Percentiles rank a stretch among this genome's conserved stretches.
These are phyloP conservation scores for Muraenolepis orangiensis DNA, from an alignment of 2,797 vertebrate genomes.

Conservation along the genomic window DNA sequence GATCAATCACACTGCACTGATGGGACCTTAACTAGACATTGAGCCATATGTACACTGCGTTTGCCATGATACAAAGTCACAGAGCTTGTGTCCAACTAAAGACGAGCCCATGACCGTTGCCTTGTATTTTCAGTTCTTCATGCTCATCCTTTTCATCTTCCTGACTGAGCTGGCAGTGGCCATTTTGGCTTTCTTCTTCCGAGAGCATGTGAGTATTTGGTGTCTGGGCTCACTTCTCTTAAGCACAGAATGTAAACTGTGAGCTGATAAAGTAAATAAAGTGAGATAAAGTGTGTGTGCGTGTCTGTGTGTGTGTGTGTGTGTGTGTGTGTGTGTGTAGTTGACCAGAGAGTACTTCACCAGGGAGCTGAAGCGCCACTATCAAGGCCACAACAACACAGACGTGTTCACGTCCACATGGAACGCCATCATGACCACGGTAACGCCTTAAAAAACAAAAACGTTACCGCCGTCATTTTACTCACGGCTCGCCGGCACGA, in stretches of 20 bases:
- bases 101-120: not conserved
- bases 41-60: not conserved
- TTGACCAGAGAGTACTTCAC: slow-evolving; percentile 90
- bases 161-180: slow-evolving; percentile 89
- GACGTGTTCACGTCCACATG: slow-evolving; percentile 87
- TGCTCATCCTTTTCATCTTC: slow-evolving; percentile 93
- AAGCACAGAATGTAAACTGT: not conserved
- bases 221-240: not conserved
- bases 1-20: not conserved
- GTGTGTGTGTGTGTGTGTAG: slow-evolving; percentile 58
- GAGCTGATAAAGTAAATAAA: not conserved
- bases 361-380: slow-evolving; percentile 85
- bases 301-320: not conserved
- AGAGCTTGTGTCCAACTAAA: not conserved
- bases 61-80: not conserved
- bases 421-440: slow-evolving; percentile 92
- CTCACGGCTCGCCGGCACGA: not conserved
- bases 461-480: not conserved
- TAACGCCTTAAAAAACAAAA: slow-evolving; percentile 41
- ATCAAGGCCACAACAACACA: slow-evolving; percentile 80
- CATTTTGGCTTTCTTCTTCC: slow-evolving; percentile 90
- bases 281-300: not conserved
- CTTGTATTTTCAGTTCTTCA: slow-evolving; percentile 80
- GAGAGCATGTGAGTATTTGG: slow-evolving; percentile 81
- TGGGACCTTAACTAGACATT: not conserved